A percentile compares a stretch with the other conserved stretches of the same genome.
Conservation (phyloP, 2,797 vertebrate species). For the Sitta carolinensis region DNA sequence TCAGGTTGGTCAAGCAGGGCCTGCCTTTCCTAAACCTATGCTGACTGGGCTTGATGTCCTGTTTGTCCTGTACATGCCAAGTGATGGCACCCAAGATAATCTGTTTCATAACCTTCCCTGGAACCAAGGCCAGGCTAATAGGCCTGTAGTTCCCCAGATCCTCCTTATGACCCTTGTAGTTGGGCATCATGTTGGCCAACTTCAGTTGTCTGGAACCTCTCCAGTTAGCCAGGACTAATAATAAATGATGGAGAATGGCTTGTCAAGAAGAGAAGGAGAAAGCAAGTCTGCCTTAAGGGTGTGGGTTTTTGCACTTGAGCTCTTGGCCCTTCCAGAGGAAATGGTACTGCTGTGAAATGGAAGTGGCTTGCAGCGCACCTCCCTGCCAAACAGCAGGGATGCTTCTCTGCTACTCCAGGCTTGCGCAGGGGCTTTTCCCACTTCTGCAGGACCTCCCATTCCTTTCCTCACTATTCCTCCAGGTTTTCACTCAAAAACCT, state of each 20-base stretch:
- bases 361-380: too few relatives aligned
- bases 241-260: neutral
- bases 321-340: neutral
- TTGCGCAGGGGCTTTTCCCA: neutral
- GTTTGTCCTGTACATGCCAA: rapidly evolving
- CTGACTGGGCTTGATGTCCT: neutral
- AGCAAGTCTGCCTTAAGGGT: rapidly evolving
- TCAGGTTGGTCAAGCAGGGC: neutral
- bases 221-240: neutral
- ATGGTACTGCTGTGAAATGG: neutral
- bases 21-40: neutral
- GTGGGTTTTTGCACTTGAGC: neutral
- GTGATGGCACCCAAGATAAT: neutral
- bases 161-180: neutral
- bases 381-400: neutral
- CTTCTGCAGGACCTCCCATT: neutral
- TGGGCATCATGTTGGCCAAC: neutral
- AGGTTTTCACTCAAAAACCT: neutral
- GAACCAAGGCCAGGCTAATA: neutral
- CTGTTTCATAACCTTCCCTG: neutral
- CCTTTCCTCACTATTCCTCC: neutral
- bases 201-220: neutral
- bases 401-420: neutral
- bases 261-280: neutral
- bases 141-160: neutral